phyloP scores from a whole-genome alignment of 1,140 invertebrate genomes.

The Vollenhovia emeryi region DNA sequence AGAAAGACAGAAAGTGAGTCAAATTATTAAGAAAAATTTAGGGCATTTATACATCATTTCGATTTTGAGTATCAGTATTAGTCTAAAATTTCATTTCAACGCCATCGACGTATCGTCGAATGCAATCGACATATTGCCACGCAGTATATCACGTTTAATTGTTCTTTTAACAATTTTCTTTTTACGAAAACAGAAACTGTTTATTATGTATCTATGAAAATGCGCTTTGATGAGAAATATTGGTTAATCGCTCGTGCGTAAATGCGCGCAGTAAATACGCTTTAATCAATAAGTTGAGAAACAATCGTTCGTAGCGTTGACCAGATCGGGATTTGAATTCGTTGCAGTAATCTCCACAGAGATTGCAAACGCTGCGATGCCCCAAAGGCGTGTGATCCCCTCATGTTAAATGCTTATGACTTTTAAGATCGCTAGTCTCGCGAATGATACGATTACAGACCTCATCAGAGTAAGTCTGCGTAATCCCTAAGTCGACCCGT shows the following conservation, averaged over 20 bases:
- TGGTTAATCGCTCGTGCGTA: background rate
- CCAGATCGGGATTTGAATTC: slow-evolving; percentile 15
- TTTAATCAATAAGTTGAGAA: background rate
- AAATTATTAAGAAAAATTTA: background rate
- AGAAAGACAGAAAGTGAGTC: too few species aligned
- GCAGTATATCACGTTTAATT: background rate
- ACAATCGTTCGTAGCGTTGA: slow-evolving; percentile 11
- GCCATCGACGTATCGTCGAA: background rate
- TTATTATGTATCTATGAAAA: background rate
- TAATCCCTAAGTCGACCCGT: slow-evolving; percentile 72
- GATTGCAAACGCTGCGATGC: slow-evolving; percentile 28
- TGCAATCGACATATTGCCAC: background rate
- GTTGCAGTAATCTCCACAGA: slow-evolving; percentile 1
- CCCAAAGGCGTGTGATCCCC: slow-evolving; percentile 7
- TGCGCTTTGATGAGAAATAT: background rate
- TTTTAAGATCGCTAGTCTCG: slow-evolving; percentile 54
- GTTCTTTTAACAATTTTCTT: background rate
- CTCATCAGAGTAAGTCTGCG: slow-evolving; percentile 74
- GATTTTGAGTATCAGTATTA: background rate
- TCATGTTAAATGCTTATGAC: slow-evolving; percentile 47
- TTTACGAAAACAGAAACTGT: background rate
- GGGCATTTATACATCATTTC: background rate
- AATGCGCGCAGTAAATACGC: background rate
- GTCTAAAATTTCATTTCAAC: slow-evolving; percentile 17
- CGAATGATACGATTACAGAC: slow-evolving; percentile 66